Percentiles rank a stretch among this genome's conserved stretches.
Conservation (phyloP, 2,113 vertebrate species). For the Excalfactoria chinensis region DNA sequence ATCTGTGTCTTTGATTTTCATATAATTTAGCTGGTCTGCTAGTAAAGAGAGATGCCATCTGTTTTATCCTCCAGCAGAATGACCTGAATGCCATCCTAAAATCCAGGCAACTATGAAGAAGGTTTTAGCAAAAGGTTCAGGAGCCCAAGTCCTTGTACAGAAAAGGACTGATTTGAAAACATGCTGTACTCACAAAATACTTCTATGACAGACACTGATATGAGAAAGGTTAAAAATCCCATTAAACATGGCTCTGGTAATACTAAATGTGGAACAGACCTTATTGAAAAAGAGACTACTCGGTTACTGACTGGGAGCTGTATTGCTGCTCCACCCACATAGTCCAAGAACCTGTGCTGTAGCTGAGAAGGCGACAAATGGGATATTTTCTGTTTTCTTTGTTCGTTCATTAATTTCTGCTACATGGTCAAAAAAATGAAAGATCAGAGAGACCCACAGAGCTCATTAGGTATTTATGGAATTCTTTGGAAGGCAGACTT, state of each 20-base stretch:
- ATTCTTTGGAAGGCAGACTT: neutral
- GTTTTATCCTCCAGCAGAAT: neutral
- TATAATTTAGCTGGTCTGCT: neutral
- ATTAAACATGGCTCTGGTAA: neutral
- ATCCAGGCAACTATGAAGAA: neutral
- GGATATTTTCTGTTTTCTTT: neutral
- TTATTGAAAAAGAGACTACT: neutral
- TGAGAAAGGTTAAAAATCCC: neutral
- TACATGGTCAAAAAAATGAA: neutral
- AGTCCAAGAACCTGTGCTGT: neutral
- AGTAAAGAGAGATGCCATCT: neutral
- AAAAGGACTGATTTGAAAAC: neutral
- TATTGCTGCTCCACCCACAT: neutral
- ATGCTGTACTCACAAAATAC: neutral
- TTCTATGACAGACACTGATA: neutral
- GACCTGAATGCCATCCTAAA: neutral
- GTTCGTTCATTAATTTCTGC: neutral
- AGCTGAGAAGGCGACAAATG: neutral
- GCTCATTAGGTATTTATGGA: neutral
- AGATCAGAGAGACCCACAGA: neutral
- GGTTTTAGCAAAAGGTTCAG: neutral
- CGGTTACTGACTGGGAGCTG: neutral
- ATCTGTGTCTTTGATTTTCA: neutral
- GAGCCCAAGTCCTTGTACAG: neutral
- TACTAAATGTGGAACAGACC: neutral